Conservation (phyloP, 1,140 invertebrate genomes). For the Pseudomyrmex cubaensis region DNA sequence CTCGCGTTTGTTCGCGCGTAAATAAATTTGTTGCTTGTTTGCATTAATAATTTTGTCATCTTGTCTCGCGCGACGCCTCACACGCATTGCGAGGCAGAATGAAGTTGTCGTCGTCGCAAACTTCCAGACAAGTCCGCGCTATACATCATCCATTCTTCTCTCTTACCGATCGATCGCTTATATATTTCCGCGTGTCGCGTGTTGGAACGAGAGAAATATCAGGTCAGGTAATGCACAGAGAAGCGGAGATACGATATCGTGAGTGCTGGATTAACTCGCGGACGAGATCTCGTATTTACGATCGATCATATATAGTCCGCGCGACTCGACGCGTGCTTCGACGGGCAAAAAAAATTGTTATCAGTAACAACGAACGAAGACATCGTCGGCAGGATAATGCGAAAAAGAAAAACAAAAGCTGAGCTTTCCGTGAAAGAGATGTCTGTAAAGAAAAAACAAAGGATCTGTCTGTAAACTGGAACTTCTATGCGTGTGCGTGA, state of each 20-base stretch:
- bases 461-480: background rate
- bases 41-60: no score
- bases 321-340: background rate
- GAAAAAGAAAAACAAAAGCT: no score
- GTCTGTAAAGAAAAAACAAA: no score
- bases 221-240: slow-evolving; percentile 6
- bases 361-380: background rate
- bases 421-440: no score
- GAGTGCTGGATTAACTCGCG: slow-evolving; percentile 20
- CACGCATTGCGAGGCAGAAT: no score
- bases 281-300: slow-evolving; percentile 12
- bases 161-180: slow-evolving; percentile 37
- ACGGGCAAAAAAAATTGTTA: background rate
- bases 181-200: slow-evolving; percentile 27
- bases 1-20: no score
- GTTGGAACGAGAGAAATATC: slow-evolving; percentile 37
- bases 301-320: background rate
- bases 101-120: slow-evolving; percentile 16
- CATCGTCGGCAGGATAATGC: background rate
- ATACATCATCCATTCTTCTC: slow-evolving; percentile 23
- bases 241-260: background rate
- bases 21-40: background rate
- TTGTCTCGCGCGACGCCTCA: no score
- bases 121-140: slow-evolving; percentile 12
- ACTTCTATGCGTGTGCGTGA: background rate